Evolutionary conservation across 2,888 invertebrate genomes (phyloP).

Genomic region (Troides helena): DNA sequence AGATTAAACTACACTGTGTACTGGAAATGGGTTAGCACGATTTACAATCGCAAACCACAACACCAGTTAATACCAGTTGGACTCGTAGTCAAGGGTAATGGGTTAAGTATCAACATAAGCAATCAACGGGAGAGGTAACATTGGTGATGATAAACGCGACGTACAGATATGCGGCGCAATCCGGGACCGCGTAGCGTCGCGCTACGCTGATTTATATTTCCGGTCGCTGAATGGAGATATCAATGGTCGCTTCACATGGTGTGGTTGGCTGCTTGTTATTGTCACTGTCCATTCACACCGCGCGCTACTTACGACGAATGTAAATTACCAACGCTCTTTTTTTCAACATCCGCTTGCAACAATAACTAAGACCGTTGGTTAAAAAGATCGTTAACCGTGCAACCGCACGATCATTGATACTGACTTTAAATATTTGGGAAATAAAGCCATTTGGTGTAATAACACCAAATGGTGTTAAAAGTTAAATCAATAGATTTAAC

Average conservation of each 20-base stretch:
- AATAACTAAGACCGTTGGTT: slow-evolving; percentile 17
- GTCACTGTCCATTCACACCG: slow-evolving; percentile 60
- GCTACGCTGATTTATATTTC: slow-evolving; percentile 72
- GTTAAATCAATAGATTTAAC: neutral
- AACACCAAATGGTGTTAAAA: no score
- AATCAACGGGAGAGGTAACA: neutral
- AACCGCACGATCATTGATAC: slow-evolving; percentile 22
- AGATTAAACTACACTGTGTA: no score
- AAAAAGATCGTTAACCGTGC: slow-evolving; percentile 22
- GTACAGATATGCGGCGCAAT: slow-evolving; percentile 40
- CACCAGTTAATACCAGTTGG: no score
- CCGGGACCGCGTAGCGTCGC: slow-evolving; percentile 49
- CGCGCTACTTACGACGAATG: slow-evolving; percentile 49
- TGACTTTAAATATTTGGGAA: neutral
- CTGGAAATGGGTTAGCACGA: no score
- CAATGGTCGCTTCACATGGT: slow-evolving; percentile 64
- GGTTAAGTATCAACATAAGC: neutral
- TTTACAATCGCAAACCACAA: no score
- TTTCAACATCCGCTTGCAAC: slow-evolving; percentile 37
- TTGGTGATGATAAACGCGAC: slow-evolving; percentile 18
- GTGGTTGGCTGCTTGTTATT: slow-evolving; percentile 48
- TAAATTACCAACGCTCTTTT: slow-evolving; percentile 44
- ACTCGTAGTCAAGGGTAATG: no score
- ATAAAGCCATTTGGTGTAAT: neutral
- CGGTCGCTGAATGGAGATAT: slow-evolving; percentile 71